Evolutionary conservation across 2,888 invertebrate genomes (phyloP), one percentile per base, ranked within the genome.

Genomic region (Nomada lathburiana): DNA sequence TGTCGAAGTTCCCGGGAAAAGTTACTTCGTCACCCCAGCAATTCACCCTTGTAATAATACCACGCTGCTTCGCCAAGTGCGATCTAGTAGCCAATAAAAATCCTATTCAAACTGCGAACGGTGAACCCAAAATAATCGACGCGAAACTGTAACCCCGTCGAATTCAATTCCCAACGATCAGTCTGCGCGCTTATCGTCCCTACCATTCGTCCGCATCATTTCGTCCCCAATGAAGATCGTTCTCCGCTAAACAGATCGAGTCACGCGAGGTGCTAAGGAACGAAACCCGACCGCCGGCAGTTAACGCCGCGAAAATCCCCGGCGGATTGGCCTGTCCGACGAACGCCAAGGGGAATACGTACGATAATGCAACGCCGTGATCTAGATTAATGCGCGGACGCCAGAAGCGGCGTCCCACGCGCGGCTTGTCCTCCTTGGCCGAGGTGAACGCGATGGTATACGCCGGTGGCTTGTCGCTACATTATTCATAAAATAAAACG

Each of bases 351-450:
- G 55, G 88, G 86, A 90, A 87, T 86, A 86, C 75, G 78, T 70
- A 80, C 74, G 87, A 85, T 89, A 89, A 89, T 92, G 89, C 91
- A 90, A 87, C 90, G 89, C 87, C 87, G 87, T 90, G 92, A 92
- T 92, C 92, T 90, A 92, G 92, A 92, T 92, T 92, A 92, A 92
- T 92, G 92, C 85, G 91, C 83, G 85, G 83, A 82, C 82, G 73
- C 80, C 82, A 10, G 53, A 83, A 85, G 88, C 88, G 88, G 87
- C 88, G 87, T 90, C 91, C 91, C 90, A 92, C 92, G 90, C 91
- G 84, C 88, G 83, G 86, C 89, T 82, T 89, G 90, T 88, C 88
- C 91, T 74, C 78, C 69, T 11, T 18, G 26, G 18, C 10, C 76
- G 78, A 53, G 77, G 77, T 65, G 83, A 26, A 11, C 26, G 10